phyloP scores from a whole-genome alignment of 2,888 invertebrate genomes.

The Euplexia lucipara region DNA sequence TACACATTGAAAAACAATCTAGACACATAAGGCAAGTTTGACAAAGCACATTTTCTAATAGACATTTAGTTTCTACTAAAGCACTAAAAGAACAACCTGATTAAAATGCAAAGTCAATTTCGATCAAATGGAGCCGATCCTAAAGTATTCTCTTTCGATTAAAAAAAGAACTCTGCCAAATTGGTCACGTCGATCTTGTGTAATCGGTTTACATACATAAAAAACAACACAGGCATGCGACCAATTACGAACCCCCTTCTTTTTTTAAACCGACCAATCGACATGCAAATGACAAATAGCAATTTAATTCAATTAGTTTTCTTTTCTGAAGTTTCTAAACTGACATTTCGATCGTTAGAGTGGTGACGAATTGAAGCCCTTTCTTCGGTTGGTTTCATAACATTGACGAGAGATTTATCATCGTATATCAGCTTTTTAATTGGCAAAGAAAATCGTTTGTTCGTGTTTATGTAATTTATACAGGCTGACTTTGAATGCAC shows the following conservation, averaged over 20 bases:
- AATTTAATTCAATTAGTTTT: slow-evolving; percentile 52
- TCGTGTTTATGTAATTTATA: slow-evolving; percentile 15
- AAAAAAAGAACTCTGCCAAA: slow-evolving; percentile 41
- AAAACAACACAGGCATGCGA: slow-evolving; percentile 31
- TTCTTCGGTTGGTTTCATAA: slow-evolving; percentile 39
- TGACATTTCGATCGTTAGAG: slow-evolving; percentile 45
- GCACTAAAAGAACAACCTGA: slow-evolving; percentile 7
- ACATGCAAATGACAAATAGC: slow-evolving; percentile 50
- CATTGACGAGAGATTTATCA: slow-evolving; percentile 24
- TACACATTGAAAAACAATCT: slow-evolving; percentile 2
- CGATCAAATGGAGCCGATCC: slow-evolving; percentile 21
- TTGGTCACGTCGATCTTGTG: slow-evolving; percentile 39
- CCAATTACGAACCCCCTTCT: slow-evolving; percentile 29
- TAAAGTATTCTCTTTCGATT: slow-evolving; percentile 34
- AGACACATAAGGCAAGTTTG: background rate
- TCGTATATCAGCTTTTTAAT: slow-evolving; percentile 20
- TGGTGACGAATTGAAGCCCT: slow-evolving; percentile 54
- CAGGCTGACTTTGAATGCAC: background rate
- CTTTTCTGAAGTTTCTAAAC: slow-evolving; percentile 48
- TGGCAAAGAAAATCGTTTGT: slow-evolving; percentile 18
- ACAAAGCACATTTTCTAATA: slow-evolving; percentile 2
- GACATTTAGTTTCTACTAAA: slow-evolving; percentile 4
- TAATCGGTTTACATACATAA: slow-evolving; percentile 42
- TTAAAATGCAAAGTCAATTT: slow-evolving; percentile 32
- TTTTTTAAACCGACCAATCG: slow-evolving; percentile 30